phyloP scores from a whole-genome alignment of 64 coral and sea anemone species.

The Pocillopora verrucosa region DNA sequence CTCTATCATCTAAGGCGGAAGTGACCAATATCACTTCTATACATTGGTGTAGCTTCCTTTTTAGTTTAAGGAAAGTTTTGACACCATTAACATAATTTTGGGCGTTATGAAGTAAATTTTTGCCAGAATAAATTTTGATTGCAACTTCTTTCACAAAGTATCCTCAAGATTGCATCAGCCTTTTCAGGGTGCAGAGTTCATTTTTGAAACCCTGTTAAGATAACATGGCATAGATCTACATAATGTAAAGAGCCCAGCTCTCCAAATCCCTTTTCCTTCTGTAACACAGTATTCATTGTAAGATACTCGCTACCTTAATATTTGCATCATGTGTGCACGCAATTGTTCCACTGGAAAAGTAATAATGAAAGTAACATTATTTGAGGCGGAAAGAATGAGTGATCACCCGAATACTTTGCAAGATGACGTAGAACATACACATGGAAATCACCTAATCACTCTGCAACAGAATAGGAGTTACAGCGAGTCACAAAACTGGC shows the following conservation, averaged over 20 bases:
- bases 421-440: no score
- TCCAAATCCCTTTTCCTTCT: no score
- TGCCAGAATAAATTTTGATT: neutral
- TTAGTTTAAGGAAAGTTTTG: neutral
- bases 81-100: neutral
- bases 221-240: neutral
- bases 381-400: neutral
- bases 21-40: no score
- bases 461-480: constrained; percentile 19
- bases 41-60: no score
- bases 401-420: neutral
- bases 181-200: neutral
- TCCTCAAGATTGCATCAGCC: neutral
- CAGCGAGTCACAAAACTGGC: constrained; percentile 15
- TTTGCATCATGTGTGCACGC: no score
- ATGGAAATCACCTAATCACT: constrained; percentile 66
- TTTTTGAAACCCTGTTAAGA: neutral
- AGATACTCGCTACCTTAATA: no score
- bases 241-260: no score
- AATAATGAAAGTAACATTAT: neutral
- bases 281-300: no score
- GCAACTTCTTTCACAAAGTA: neutral
- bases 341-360: no score
- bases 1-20: no score
- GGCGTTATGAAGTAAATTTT: neutral